phyloP scores from a whole-genome alignment of 2,888 invertebrate species.

The Cryptophagus acutangulus region DNA sequence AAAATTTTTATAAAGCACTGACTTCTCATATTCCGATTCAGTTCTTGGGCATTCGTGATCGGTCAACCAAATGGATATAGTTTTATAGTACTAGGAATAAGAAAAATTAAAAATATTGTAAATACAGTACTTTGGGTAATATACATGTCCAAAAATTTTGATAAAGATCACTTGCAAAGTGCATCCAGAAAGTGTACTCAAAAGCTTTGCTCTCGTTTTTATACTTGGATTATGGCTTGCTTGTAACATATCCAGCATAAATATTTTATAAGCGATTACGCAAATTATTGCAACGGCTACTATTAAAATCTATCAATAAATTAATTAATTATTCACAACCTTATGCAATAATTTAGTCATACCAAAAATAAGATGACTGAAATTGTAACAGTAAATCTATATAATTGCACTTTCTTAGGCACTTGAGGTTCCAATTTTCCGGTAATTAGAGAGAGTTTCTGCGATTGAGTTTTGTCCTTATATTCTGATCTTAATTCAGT shows the following conservation, averaged over 20 bases:
- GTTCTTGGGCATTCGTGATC: conserved; percentile 42
- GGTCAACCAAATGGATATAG: conserved; percentile 36
- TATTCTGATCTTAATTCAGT: conserved; percentile 19
- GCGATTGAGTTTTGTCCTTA: conserved; percentile 14
- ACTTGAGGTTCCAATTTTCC: conserved; percentile 22
- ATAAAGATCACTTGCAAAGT: conserved; percentile 32
- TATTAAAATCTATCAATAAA: conserved; percentile 14
- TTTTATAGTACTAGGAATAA: conserved; percentile 34
- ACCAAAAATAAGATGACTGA: too few species aligned
- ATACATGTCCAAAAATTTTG: conserved; percentile 31
- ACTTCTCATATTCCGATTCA: conserved; percentile 37
- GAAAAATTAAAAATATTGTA: conserved; percentile 13
- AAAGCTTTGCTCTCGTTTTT: conserved; percentile 13
- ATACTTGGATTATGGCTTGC: too few species aligned
- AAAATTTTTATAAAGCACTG: conserved; percentile 40
- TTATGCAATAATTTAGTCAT: neutral
- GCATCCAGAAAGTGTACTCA: conserved; percentile 21
- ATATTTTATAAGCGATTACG: too few species aligned
- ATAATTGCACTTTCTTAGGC: conserved; percentile 13
- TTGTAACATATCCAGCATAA: too few species aligned
- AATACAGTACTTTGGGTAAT: conserved; percentile 5
- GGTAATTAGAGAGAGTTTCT: conserved; percentile 16
- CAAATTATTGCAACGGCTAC: conserved; percentile 23
- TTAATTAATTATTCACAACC: neutral
- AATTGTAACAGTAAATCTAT: too few species aligned